Evolutionary conservation across 2,113 vertebrate genomes (phyloP).

Genomic region (Rhynchomys soricoides): DNA sequence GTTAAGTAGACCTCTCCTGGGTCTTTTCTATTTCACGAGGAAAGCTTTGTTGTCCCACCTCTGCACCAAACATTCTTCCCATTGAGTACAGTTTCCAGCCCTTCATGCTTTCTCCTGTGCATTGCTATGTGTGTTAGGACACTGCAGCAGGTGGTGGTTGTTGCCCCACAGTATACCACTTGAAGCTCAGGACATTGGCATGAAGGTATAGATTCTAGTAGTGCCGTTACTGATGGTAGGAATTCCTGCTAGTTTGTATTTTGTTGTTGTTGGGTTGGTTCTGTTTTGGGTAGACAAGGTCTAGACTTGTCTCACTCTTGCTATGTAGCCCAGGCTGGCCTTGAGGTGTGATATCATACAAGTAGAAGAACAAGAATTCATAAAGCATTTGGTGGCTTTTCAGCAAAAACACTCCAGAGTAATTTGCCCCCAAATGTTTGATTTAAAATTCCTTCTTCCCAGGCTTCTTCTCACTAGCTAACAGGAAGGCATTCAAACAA

Average conservation of each 20-base stretch:
- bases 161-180: not conserved
- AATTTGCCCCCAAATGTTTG: not conserved
- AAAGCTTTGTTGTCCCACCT: not conserved
- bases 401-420: not conserved
- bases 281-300: not conserved
- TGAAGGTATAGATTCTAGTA: not conserved
- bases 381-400: constrained; percentile 21
- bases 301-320: not conserved
- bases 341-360: not conserved
- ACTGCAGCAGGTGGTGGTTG: no score
- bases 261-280: not conserved
- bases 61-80: not conserved
- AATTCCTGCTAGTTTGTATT: not conserved
- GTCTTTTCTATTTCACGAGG: not conserved
- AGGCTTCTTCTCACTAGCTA: not conserved
- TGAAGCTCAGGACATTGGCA: not conserved
- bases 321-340: no score
- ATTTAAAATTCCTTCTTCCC: not conserved
- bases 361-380: constrained; percentile 2
- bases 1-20: not conserved
- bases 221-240: not conserved
- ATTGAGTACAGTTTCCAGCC: not conserved
- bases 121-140: not conserved
- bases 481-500: constrained; percentile 5
- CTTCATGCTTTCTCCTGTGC: not conserved